Percentiles rank a stretch among this genome's conserved stretches.
phyloP scores from a whole-genome alignment of 2,113 vertebrate genomes.

The Pteruthius melanotis region DNA sequence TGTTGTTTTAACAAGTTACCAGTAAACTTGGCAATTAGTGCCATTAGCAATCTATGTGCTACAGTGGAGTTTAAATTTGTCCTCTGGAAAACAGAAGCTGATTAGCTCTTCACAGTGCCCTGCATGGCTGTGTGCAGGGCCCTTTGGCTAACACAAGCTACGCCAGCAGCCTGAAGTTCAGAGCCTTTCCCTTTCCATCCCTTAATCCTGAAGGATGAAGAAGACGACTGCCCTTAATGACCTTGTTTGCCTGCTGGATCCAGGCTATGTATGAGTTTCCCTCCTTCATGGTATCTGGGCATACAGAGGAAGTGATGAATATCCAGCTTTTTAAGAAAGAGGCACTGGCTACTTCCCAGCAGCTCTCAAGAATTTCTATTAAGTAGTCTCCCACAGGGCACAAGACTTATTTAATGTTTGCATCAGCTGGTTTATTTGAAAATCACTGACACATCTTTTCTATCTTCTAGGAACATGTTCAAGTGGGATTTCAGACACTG shows the following conservation, averaged over 20 bases:
- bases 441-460: neutral
- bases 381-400: neutral
- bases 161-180: neutral
- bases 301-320: neutral
- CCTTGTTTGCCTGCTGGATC: neutral
- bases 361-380: neutral
- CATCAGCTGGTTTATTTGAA: neutral
- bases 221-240: neutral
- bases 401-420: neutral
- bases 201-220: neutral
- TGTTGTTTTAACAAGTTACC: neutral
- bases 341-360: neutral
- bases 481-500: neutral
- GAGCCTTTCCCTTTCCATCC: neutral
- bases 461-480: neutral
- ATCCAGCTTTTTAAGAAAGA: neutral
- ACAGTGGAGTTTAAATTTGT: neutral
- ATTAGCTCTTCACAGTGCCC: neutral
- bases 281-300: neutral
- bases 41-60: neutral
- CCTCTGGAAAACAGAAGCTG: neutral
- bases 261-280: neutral
- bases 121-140: rapidly evolving
- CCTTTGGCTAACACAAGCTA: neutral
- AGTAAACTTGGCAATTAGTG: neutral